A percentile compares a stretch with the other conserved stretches of the same genome.
These are phyloP conservation scores for Aselliscus stoliczkanus DNA, from an alignment of 2,797 vertebrate genomes.

Conservation along the genomic window DNA sequence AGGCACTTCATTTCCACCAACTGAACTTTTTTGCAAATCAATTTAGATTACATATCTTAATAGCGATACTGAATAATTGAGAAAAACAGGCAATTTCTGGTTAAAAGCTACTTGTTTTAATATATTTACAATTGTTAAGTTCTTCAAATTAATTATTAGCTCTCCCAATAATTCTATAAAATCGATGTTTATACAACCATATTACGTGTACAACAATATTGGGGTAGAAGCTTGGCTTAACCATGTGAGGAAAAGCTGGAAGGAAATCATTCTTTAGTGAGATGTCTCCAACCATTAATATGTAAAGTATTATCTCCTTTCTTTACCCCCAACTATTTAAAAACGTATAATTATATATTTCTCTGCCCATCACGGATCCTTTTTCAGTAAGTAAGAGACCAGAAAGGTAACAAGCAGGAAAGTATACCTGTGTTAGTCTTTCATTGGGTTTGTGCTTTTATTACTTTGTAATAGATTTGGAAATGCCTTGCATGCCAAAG, in stretches of 20 bases:
- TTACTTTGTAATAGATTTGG: constrained; percentile 14
- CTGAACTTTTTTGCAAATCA: not conserved
- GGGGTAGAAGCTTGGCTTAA: not conserved
- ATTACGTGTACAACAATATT: not conserved
- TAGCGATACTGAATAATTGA: not conserved
- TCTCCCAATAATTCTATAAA: not conserved
- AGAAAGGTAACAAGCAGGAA: not conserved
- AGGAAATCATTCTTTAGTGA: not conserved
- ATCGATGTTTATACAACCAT: not conserved
- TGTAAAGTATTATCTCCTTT: not conserved
- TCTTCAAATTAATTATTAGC: not conserved
- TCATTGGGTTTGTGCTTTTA: not conserved
- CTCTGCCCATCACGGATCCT: not conserved
- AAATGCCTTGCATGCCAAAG: constrained; percentile 26
- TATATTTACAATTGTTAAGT: not conserved
- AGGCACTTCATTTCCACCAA: not conserved
- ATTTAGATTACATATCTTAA: constrained; percentile 4
- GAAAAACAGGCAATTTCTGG: not conserved
- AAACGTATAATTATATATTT: not conserved
- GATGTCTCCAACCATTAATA: not conserved
- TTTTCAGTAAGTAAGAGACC: not conserved
- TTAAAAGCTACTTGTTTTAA: not conserved
- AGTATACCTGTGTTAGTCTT: not conserved
- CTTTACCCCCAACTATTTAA: not conserved
- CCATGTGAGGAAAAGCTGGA: not conserved